Conservation (phyloP, 2,888 invertebrate genomes). For the Eristalinus aeneus region DNA sequence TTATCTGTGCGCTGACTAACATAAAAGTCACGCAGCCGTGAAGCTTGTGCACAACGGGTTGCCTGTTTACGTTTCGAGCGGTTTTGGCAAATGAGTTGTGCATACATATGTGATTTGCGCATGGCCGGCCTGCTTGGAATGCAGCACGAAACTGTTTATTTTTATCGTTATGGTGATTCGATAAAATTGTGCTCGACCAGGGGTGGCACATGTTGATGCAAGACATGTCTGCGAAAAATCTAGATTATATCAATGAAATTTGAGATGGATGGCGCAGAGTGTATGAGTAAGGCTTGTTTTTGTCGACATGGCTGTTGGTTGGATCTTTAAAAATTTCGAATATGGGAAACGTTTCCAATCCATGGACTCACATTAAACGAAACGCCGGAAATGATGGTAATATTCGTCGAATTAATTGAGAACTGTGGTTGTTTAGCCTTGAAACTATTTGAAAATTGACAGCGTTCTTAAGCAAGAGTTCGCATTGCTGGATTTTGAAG, state of each 20-base stretch:
- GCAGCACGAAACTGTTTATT: conserved; percentile 10
- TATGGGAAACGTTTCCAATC: too few relatives aligned
- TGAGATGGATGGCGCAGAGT: not conserved
- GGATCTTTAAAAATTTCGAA: not conserved
- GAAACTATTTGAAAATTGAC: too few relatives aligned
- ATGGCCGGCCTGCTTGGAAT: not conserved
- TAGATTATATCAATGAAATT: not conserved
- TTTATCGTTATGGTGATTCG: not conserved
- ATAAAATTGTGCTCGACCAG: not conserved
- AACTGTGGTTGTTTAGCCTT: too few relatives aligned
- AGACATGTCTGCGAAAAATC: not conserved
- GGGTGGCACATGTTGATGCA: not conserved
- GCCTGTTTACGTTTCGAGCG: conserved; percentile 18
- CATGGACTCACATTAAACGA: too few relatives aligned
- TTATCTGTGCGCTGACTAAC: conserved; percentile 10
- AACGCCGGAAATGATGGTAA: too few relatives aligned
- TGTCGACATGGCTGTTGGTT: too few relatives aligned
- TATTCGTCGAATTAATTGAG: too few relatives aligned
- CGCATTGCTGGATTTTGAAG: too few relatives aligned
- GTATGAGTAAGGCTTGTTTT: not conserved
- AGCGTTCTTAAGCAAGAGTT: too few relatives aligned
- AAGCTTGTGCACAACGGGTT: not conserved
- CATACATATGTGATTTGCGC: not conserved
- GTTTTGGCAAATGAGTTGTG: conserved; percentile 10
- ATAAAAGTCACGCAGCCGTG: conserved; percentile 8